Conservation (phyloP, 1,140 invertebrate genomes). For the Adelges cooleyi region DNA sequence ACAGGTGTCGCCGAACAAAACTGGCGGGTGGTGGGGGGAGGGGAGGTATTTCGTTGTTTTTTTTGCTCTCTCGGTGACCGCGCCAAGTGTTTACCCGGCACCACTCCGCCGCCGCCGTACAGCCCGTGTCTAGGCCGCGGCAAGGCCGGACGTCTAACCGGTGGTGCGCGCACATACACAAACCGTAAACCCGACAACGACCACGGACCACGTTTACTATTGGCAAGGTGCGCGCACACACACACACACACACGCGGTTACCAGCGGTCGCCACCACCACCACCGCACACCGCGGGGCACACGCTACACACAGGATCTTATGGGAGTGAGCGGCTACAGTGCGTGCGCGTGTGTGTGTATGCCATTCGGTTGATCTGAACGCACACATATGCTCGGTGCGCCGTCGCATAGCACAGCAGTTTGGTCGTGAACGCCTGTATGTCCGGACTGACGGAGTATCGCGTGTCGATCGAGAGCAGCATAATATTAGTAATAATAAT, state of each 20-base stretch:
- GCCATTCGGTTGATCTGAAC: too few species aligned
- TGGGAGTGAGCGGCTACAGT: too few species aligned
- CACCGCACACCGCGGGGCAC: background rate
- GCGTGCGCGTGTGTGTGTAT: too few species aligned
- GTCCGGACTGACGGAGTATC: background rate
- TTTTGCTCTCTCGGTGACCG: background rate
- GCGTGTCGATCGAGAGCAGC: too few species aligned
- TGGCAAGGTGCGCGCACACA: background rate
- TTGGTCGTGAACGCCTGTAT: background rate
- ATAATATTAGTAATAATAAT: too few species aligned
- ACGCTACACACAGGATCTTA: too few species aligned
- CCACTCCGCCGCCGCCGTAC: too few species aligned
- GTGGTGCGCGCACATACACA: background rate
- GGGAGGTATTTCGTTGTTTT: background rate
- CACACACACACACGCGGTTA: too few species aligned
- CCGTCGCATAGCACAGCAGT: background rate
- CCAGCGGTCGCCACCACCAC: background rate
- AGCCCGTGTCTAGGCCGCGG: conserved; percentile 6
- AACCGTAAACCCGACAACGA: background rate
- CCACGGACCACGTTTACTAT: too few species aligned
- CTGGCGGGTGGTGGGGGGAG: too few species aligned
- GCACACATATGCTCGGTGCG: background rate
- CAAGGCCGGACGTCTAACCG: background rate
- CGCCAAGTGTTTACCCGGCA: too few species aligned
- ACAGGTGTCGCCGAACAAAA: too few species aligned